These are phyloP conservation scores for Caenorhabditis virilis DNA, from an alignment of 2,888 invertebrate species.

Conservation along the genomic window DNA sequence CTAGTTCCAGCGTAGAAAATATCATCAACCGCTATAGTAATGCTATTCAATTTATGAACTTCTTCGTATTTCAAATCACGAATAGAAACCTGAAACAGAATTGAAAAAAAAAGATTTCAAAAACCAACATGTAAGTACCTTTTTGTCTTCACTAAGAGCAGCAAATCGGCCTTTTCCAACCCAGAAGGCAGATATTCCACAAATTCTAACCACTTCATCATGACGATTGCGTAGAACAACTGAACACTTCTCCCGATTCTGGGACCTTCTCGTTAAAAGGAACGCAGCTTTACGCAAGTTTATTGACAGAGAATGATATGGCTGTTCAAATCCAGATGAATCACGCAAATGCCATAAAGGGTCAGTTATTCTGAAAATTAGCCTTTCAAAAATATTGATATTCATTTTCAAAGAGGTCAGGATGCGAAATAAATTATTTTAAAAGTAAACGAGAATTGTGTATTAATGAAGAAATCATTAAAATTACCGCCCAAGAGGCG, in stretches of 20 bases:
- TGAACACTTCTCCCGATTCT: conserved; percentile 84
- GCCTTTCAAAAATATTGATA: background rate
- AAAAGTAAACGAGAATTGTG: too few relatives aligned
- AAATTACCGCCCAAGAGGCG: too few relatives aligned
- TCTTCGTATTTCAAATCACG: conserved; percentile 91
- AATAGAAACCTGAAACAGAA: conserved; percentile 72
- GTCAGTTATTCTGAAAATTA: conserved; percentile 77
- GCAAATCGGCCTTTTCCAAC: conserved; percentile 97
- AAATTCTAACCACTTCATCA: conserved; percentile 76
- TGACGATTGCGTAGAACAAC: conserved; percentile 80
- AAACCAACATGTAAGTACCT: conserved; percentile 70
- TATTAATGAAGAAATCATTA: too few relatives aligned
- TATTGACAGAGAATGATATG: conserved; percentile 82
- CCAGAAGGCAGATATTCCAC: conserved; percentile 90
- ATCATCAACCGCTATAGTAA: conserved; percentile 79
- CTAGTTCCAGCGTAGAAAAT: conserved; percentile 99
- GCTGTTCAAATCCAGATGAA: conserved; percentile 58
- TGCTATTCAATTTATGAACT: conserved; percentile 83
- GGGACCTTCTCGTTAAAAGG: conserved; percentile 81
- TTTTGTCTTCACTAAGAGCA: conserved; percentile 89
- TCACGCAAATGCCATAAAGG: conserved; percentile 88
- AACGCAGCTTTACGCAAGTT: conserved; percentile 96
- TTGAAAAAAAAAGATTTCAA: background rate
- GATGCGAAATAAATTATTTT: too few relatives aligned
- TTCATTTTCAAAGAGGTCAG: too few relatives aligned